phyloP scores from a whole-genome alignment of 2,113 vertebrate species.

The Desmodus rotundus region DNA sequence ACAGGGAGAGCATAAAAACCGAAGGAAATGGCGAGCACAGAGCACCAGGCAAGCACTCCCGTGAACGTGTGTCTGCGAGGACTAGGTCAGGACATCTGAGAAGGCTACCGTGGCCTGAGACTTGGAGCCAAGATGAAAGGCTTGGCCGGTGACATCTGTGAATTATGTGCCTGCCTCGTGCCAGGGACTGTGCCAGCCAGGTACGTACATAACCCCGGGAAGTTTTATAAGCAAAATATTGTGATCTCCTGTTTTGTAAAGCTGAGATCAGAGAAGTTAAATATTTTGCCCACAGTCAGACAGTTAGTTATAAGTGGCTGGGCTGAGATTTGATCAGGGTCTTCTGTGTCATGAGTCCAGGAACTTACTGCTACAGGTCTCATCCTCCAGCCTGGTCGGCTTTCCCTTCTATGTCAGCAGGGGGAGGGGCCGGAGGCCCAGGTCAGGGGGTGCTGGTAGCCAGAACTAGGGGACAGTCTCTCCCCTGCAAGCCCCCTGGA shows the following conservation, averaged over 20 bases:
- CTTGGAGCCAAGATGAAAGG: not conserved
- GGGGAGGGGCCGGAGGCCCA: not conserved
- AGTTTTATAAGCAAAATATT: not conserved
- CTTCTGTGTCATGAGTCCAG: not conserved
- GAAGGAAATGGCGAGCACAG: too few species aligned
- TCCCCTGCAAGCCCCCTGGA: not conserved
- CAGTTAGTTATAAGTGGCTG: rapidly evolving
- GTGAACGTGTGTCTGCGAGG: rapidly evolving
- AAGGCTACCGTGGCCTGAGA: rapidly evolving
- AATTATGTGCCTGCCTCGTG: not conserved
- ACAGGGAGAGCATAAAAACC: not conserved
- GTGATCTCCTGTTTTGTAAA: not conserved
- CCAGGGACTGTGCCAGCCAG: not conserved
- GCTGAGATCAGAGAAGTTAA: not conserved
- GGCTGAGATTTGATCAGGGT: not conserved
- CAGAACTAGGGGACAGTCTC: not conserved
- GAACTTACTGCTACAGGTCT: not conserved
- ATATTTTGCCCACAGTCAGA: not conserved
- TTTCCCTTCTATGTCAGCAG: not conserved
- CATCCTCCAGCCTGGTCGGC: rapidly evolving
- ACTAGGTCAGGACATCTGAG: rapidly evolving
- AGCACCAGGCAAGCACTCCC: rapidly evolving
- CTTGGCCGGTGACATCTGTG: rapidly evolving
- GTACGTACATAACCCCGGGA: rapidly evolving
- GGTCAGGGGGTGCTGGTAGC: not conserved